Evolutionary conservation across 2,797 vertebrate genomes (phyloP), one percentile per base, ranked within the genome.

Genomic region (Poeciliopsis turneri): DNA sequence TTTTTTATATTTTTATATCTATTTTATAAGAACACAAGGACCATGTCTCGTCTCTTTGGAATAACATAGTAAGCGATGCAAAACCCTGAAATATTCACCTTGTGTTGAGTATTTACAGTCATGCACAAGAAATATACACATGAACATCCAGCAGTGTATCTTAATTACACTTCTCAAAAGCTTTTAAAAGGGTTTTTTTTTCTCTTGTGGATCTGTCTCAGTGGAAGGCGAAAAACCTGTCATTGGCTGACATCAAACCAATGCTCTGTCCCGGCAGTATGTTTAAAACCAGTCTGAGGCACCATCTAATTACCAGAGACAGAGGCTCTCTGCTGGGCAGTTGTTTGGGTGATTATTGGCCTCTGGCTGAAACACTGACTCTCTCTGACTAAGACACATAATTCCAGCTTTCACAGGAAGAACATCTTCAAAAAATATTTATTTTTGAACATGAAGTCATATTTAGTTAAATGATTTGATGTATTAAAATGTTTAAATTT

Each of bases 61-160:
- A 86, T 82, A 84, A 84, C 77, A 82, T 72, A 49, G 77, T 80
- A 82, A 76, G 49, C 78, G 45, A 86, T 66, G 78, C 49, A 74
- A 77, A 75, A 71, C 45, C 45, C 75, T 82, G 25, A 46, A 82
- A 79, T 82, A 86, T 78, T 78, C 59, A 75, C 59, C 84, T 33
- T 49, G 47, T 74, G 9, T 55, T 30, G 64, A 81, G 74, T 90
- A 89, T 92, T 89, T 90, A 92, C 90, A 91, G 80, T 41, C 59
- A 83, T 86, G 78, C 69, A 47, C 28, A 74, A 84, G 4, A 71
- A 68, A 79, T 69, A 51, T 25, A 80, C 76, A 75, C 74, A 33
- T 81, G 16, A 72, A 83, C 74, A 78, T 5, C 68, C 5, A 57
- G 45, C 53, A n/a, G n/a, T 51, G 7, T 64, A 1, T 73, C 79